Percentiles rank a stretch among this genome's conserved stretches.
phyloP scores from a whole-genome alignment of 92 coral and sea anemone genomes.

The Bergia puertoricense region DNA sequence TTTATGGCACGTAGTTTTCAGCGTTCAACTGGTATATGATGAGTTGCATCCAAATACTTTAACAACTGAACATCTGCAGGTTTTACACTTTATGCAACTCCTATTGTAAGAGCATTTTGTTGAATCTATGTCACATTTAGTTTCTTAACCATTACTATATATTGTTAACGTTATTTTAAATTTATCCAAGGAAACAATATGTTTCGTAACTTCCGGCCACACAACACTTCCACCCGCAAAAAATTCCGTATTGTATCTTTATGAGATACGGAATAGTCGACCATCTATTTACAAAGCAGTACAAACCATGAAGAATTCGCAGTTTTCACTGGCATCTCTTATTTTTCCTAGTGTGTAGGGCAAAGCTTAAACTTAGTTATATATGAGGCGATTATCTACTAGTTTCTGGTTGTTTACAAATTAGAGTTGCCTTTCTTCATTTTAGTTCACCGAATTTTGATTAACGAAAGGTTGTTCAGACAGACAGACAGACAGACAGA shows the following conservation, averaged over 20 bases:
- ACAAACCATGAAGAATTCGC: neutral
- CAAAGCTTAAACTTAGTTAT: neutral
- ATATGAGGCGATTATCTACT: too few species aligned
- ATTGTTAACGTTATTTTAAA: neutral
- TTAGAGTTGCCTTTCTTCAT: neutral
- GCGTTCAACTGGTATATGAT: neutral
- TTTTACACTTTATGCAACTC: too few species aligned
- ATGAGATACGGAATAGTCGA: neutral
- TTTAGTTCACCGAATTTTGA: neutral
- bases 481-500: neutral
- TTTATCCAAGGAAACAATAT: neutral
- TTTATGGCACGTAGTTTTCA: neutral
- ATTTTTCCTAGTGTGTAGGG: too few species aligned
- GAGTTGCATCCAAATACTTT: neutral
- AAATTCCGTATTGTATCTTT: too few species aligned
- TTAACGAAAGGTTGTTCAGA: neutral
- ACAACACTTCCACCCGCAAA: too few species aligned
- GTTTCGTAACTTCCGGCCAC: neutral
- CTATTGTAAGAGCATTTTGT: too few species aligned
- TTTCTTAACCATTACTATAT: neutral
- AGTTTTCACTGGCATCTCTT: neutral
- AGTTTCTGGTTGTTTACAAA: too few species aligned
- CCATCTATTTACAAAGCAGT: neutral
- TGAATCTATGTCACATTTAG: neutral
- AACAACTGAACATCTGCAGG: neutral